Base-by-base conservation (phyloP, 1,140 invertebrate species). In the Macrobrachium rosenbergii region DNA sequence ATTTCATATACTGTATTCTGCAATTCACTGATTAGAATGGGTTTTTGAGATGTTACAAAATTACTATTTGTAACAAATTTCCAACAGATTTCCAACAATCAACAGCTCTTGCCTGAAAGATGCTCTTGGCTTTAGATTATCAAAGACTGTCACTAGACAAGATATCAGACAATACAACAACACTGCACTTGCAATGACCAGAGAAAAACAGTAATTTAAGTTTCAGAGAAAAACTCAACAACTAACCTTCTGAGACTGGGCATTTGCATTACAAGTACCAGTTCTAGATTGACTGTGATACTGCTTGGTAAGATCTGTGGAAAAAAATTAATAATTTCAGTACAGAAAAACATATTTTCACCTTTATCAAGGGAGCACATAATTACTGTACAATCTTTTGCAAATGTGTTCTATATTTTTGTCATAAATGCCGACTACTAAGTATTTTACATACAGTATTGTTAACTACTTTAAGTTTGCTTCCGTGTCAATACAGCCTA, bases 161-260 rank as follows among this genome's bases (percentile, higher is more conserved):
- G 14, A 8, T 8, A 72, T 72, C 23, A 72, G 19, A 23, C 21
- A 72, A 1, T 14, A 72, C 23, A 72, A 72, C 0, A 16, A 28
- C 52, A 28, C 14, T 72, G 37, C 28, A 37, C 3, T 37, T 37
- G 28, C 28, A 37, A 37, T 37, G 28, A 37, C 3, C 28, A 37
- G 28, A 37, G 28, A 37, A 37, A n/a, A n/a, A n/a, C n/a, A n/a
- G 67, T 21, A 72, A 72, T 72, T 5, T 8, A 11, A 16, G 11
- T 72, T n/a, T 72, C 37, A n/a, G 5, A 72, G 16, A 11, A 72
- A 12, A 23, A 72, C 12, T 21, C n/a, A 0, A 37, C 16, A 10
- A 37, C 69, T 72, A 23, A 72, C 69, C 69, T 72, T 72, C 69
- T 72, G 69, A 16, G 69, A 72, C 69, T 23, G 69, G 16, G 37